These are phyloP conservation scores for Apoda limacodes DNA, from an alignment of 2,888 invertebrate species.

Conservation along the genomic window DNA sequence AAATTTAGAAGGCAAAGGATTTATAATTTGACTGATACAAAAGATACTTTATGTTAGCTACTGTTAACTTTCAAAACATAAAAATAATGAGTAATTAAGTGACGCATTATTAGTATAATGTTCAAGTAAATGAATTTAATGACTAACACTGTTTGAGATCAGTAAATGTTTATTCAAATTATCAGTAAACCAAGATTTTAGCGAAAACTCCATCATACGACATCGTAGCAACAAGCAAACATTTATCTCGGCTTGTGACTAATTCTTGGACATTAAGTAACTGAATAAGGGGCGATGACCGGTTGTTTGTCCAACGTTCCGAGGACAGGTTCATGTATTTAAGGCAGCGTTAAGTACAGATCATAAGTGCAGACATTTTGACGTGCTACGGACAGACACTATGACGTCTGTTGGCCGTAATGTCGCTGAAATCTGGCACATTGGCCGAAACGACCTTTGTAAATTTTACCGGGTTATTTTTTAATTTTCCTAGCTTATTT, in stretches of 20 bases:
- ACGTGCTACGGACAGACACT: slow-evolving; percentile 22
- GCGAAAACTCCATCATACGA: slow-evolving; percentile 32
- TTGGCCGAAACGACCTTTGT: slow-evolving; percentile 29
- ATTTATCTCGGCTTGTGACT: slow-evolving; percentile 48
- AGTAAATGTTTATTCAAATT: slow-evolving; percentile 25
- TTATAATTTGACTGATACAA: too few relatives aligned
- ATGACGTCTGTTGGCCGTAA: slow-evolving; percentile 22
- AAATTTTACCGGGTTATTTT: slow-evolving; percentile 1
- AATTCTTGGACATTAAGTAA: slow-evolving; percentile 59
- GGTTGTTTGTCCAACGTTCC: slow-evolving; percentile 40
- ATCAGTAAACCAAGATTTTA: slow-evolving; percentile 35
- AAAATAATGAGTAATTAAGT: too few relatives aligned
- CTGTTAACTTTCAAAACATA: too few relatives aligned
- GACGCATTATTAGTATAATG: slow-evolving; percentile 8
- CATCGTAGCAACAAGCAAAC: slow-evolving; percentile 41
- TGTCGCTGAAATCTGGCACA: slow-evolving; percentile 30
- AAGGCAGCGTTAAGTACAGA: slow-evolving; percentile 22
- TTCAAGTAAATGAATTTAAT: slow-evolving; percentile 10
- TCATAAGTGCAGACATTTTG: slow-evolving; percentile 28
- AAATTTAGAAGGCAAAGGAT: too few relatives aligned
- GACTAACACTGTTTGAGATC: too few relatives aligned
- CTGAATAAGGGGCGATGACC: slow-evolving; percentile 56
- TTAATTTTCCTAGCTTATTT: slow-evolving; percentile 36
- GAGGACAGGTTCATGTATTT: slow-evolving; percentile 42
- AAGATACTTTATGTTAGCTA: too few relatives aligned